Conservation (phyloP, 2,113 vertebrate species). For the Telmatochromis sp. region DNA sequence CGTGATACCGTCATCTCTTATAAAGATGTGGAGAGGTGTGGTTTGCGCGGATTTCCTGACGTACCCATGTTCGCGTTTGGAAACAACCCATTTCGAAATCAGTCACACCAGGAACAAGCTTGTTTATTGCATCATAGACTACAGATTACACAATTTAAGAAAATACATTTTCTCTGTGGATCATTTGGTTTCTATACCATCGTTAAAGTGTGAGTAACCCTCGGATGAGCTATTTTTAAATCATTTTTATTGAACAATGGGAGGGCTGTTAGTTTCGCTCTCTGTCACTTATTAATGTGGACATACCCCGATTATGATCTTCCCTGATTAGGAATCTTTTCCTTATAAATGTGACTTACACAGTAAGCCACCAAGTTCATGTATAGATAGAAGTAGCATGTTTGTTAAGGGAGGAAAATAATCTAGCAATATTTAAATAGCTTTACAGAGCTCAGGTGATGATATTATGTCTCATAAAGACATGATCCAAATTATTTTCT, state of each 20-base stretch:
- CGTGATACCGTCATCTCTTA: accelerated
- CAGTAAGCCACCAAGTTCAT: neutral
- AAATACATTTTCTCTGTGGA: neutral
- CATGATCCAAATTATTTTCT: neutral
- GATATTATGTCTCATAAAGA: neutral
- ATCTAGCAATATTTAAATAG: neutral
- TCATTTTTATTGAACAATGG: neutral
- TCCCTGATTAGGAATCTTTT: neutral
- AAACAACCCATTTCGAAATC: neutral
- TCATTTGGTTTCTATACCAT: neutral
- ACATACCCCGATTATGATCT: neutral
- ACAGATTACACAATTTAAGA: neutral
- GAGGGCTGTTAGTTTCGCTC: neutral
- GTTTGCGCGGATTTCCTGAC: neutral
- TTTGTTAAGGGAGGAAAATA: neutral
- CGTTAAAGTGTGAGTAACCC: neutral
- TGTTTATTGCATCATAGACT: neutral
- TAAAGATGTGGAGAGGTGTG: neutral
- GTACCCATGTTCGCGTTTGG: neutral
- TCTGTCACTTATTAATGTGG: neutral
- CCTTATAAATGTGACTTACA: neutral
- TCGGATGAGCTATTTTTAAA: neutral
- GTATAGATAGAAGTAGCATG: neutral
- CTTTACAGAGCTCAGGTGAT: neutral
- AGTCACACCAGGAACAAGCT: neutral